Conservation (phyloP, 2,888 invertebrate genomes). For the Myopa testacea region DNA sequence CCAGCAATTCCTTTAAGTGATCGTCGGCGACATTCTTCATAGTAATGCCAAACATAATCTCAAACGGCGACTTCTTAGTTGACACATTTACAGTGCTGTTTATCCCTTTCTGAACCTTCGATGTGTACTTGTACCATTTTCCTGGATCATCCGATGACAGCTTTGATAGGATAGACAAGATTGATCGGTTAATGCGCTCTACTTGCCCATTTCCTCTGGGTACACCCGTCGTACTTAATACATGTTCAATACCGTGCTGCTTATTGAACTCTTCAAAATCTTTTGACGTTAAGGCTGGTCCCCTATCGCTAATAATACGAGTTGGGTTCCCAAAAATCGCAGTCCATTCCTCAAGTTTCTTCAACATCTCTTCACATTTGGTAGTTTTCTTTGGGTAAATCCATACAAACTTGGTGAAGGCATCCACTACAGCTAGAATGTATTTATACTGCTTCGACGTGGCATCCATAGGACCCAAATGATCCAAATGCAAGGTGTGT, state of each 20-base stretch:
- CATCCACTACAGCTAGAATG: slow-evolving; percentile 23
- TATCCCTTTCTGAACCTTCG: slow-evolving; percentile 39
- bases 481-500: slow-evolving; percentile 44
- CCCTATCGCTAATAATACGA: not conserved
- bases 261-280: not conserved
- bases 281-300: not conserved
- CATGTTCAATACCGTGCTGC: not conserved
- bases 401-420: slow-evolving; percentile 23
- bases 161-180: slow-evolving; percentile 4
- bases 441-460: slow-evolving; percentile 45
- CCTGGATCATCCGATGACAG: not conserved
- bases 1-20: no score
- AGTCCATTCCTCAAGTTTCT: not conserved
- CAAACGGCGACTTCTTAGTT: slow-evolving; percentile 12
- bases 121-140: slow-evolving; percentile 42
- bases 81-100: slow-evolving; percentile 34
- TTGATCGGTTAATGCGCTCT: slow-evolving; percentile 14
- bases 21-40: not conserved
- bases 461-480: slow-evolving; percentile 46
- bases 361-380: not conserved
- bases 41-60: not conserved
- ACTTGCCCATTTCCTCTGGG: not conserved
- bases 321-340: not conserved
- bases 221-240: not conserved
- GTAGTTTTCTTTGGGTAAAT: slow-evolving; percentile 37